Base-by-base conservation (phyloP, 1,140 invertebrate species). In the Drosophila erecta region DNA sequence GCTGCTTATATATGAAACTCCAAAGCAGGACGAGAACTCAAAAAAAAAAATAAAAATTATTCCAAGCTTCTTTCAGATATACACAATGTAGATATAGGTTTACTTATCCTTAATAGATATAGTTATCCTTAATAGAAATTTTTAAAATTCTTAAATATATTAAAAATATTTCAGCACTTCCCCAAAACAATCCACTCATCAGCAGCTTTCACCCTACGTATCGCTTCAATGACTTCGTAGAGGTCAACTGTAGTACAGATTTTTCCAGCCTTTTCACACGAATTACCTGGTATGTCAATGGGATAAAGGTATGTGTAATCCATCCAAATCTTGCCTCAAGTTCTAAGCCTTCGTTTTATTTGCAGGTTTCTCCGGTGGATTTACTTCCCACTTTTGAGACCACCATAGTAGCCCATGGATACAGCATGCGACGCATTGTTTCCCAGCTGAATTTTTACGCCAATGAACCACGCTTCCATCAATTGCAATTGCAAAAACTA, bases 231-330 rank as follows among this genome's bases (percentile, higher is more conserved):
- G 94, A 95, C 64, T 93, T 93, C 61, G 92, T 94, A 41, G 92
- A 93, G 62, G 93, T 94, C 22, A 94, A 95, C 80, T 95, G 94
- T 83, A 93, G 93, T 47, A 94, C 94, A 5, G 93, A 93, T 72
- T 93, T 92, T 70, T 94, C 94, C 10, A 93, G 94, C 79, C 94
- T 94, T 15, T 93, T 93, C n/a, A 93, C 94, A 11, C 93, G 93
- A 40, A 93, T 95, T 50, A 93, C 93, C 57, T 95, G 94, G 94
- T 94, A 94, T 74, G 94, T 95, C 65, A 94, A 95, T 81, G 93
- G 93, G 38, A 89, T 93, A 38, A 93, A 93, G 93, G 93, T 94
- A 55, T n/a, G 74, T 11, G 1, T 15, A 15, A 20, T 11, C 15
- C 22, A 33, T 2, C 6, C 5, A 11, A 12, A 12, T 27, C 0